Conservation (phyloP, 1,140 invertebrate species). For the Dryas iulia region DNA sequence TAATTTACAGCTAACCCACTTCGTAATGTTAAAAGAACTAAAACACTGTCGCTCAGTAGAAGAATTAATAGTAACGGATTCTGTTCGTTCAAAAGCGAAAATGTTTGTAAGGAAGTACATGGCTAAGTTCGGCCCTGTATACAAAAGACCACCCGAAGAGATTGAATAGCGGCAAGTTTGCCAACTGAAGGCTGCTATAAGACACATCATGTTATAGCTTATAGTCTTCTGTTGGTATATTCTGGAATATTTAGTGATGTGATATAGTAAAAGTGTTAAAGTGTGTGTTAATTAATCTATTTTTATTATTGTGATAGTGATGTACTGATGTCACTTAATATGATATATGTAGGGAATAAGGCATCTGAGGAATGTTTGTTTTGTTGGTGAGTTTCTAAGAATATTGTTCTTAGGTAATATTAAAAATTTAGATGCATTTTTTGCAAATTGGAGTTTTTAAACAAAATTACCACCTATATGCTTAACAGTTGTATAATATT, state of each 20-base stretch:
- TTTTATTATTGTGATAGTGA: neutral
- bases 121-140: constrained; percentile 92
- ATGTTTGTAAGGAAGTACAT: constrained; percentile 98
- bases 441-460: neutral
- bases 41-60: constrained; percentile 94
- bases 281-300: neutral
- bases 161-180: constrained; percentile 56
- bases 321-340: neutral
- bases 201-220: constrained; percentile 21
- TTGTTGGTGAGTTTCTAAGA: neutral
- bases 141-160: constrained; percentile 81
- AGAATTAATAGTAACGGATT: constrained; percentile 94
- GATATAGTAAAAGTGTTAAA: neutral
- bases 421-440: neutral
- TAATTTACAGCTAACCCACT: constrained; percentile 92
- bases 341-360: neutral
- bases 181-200: constrained; percentile 32
- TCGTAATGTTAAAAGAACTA: constrained; percentile 97
- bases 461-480: neutral
- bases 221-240: neutral
- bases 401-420: neutral
- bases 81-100: constrained; percentile 95
- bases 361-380: neutral
- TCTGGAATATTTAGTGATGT: neutral
- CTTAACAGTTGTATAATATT: neutral